Evolutionary conservation across 2,888 invertebrate species (phyloP).

Genomic region (Catocala nupta): DNA sequence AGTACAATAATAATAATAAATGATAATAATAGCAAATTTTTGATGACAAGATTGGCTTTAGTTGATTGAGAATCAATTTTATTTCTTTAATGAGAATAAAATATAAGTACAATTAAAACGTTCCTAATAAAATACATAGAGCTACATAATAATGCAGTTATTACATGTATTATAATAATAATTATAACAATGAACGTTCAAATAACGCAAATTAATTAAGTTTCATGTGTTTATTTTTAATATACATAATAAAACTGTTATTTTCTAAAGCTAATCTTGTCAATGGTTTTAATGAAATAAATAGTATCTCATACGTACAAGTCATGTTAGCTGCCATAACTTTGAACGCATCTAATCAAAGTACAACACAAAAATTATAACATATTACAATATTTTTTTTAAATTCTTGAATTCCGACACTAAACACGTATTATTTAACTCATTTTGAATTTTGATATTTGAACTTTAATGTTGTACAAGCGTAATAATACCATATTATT

Average conservation of each 20-base stretch:
- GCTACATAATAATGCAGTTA: not conserved
- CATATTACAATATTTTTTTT: too few relatives aligned
- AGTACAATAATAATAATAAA: constrained; percentile 42
- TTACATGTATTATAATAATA: constrained; percentile 3
- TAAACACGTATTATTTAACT: too few relatives aligned
- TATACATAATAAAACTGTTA: not conserved
- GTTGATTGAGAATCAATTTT: not conserved
- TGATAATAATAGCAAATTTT: constrained; percentile 24
- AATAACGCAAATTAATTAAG: too few relatives aligned
- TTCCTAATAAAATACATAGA: constrained; percentile 8
- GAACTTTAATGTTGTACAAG: too few relatives aligned
- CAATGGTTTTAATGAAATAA: constrained; percentile 29
- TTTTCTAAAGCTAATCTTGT: constrained; percentile 36
- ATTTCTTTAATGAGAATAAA: not conserved
- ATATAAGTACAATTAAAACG: not conserved
- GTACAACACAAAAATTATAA: too few relatives aligned
- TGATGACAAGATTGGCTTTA: constrained; percentile 24
- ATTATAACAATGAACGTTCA: not conserved
- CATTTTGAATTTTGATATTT: too few relatives aligned
- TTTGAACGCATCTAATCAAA: constrained; percentile 35
- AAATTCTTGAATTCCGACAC: too few relatives aligned
- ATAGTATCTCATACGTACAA: constrained; percentile 32
- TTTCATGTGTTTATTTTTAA: too few relatives aligned
- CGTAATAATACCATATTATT: not conserved
- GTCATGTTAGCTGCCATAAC: constrained; percentile 55